Conservation (phyloP, 2,113 vertebrate species). For the Hydropotes inermis region DNA sequence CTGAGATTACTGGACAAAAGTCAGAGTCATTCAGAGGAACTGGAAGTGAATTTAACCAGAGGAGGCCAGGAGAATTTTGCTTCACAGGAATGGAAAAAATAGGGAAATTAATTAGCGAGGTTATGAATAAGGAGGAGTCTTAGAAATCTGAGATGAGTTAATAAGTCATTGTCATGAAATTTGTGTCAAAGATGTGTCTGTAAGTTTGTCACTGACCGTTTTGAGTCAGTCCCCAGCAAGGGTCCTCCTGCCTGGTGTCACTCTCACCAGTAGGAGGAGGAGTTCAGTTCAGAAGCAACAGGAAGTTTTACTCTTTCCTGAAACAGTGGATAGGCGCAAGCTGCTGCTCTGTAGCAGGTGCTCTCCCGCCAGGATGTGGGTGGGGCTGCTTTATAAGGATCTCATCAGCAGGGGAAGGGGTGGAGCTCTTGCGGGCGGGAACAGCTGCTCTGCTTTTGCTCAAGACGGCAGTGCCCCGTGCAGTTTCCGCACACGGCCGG, state of each 20-base stretch:
- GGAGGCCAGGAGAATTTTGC: background rate
- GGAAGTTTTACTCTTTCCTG: background rate
- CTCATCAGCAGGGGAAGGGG: fast-evolving
- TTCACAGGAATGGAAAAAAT: background rate
- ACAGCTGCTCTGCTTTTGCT: background rate
- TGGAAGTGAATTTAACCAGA: background rate
- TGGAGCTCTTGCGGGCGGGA: background rate
- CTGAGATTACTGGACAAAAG: background rate
- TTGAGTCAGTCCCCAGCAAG: background rate
- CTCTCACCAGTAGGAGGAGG: background rate
- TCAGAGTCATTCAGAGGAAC: background rate
- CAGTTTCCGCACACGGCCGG: background rate
- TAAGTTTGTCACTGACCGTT: background rate
- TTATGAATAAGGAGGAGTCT: background rate
- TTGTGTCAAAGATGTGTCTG: background rate
- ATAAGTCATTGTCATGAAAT: background rate
- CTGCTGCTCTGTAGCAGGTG: background rate
- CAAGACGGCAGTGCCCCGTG: fast-evolving
- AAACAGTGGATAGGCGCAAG: background rate
- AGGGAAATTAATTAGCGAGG: background rate
- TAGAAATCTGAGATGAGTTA: background rate
- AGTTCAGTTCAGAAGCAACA: background rate
- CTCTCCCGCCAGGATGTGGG: background rate
- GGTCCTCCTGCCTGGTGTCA: background rate
- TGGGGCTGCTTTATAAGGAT: background rate